Conservation (phyloP, 2,797 vertebrate genomes). For the Avahi laniger region DNA sequence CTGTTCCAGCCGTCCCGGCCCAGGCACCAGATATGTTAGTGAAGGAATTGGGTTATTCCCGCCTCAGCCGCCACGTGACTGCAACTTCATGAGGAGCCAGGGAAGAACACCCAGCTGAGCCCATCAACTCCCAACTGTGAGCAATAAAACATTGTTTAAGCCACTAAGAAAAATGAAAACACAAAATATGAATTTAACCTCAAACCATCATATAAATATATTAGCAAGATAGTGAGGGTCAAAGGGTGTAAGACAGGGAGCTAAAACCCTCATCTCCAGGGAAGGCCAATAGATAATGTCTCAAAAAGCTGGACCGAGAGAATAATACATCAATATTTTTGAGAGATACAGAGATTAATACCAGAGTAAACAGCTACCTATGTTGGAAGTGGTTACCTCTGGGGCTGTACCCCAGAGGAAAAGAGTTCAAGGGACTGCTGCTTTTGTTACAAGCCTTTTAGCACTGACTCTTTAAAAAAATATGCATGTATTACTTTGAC, state of each 20-base stretch:
- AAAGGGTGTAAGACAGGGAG: not conserved
- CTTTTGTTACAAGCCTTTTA: not conserved
- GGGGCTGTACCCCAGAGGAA: no score
- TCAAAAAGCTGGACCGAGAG: not conserved
- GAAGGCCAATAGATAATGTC: not conserved
- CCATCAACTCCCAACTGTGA: not conserved
- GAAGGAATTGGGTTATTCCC: not conserved
- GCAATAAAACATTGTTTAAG: not conserved
- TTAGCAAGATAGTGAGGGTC: not conserved
- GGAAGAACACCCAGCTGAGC: not conserved
- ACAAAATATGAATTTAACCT: not conserved
- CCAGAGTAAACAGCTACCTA: not conserved
- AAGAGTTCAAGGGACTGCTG: not conserved
- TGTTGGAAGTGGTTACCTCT: not conserved
- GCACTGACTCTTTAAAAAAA: not conserved
- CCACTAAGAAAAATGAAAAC: not conserved
- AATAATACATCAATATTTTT: not conserved
- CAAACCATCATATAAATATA: not conserved
- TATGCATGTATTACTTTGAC: not conserved
- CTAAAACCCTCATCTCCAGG: not conserved
- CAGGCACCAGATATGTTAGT: not conserved
- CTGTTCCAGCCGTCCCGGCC: not conserved
- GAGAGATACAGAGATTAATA: not conserved
- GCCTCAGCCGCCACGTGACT: not conserved
- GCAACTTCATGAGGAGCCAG: not conserved